A percentile compares a stretch with the other conserved stretches of the same genome.
Conservation (phyloP, 64 coral and sea anemone genomes). For the Stylophora pistillata region DNA sequence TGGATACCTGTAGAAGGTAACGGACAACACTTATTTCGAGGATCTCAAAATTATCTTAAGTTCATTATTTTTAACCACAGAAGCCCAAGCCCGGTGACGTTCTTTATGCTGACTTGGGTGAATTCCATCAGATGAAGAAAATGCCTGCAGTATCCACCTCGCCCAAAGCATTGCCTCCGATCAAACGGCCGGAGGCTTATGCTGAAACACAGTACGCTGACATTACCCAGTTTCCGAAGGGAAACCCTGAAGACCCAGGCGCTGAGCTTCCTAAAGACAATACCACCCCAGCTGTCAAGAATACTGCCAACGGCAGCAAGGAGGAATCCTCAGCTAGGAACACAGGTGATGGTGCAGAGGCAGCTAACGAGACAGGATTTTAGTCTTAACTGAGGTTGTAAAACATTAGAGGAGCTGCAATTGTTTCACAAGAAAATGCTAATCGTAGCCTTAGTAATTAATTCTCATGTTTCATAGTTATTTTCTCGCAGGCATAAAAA, state of each 20-base stretch:
- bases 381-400: too few relatives aligned
- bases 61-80: neutral
- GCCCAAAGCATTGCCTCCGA: neutral
- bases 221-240: conserved; percentile 38
- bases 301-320: neutral
- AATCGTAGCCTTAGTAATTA: neutral
- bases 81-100: conserved; percentile 37
- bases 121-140: conserved; percentile 4
- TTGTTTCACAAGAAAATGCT: neutral
- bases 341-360: neutral
- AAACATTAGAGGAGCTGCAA: neutral
- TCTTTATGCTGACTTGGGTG: conserved; percentile 48
- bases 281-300: neutral
- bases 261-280: neutral
- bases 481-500: neutral
- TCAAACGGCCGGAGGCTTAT: conserved; percentile 13
- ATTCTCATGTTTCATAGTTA: neutral
- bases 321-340: neutral
- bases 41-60: too few relatives aligned
- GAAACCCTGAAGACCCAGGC: neutral
- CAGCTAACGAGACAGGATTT: neutral
- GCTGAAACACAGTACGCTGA: conserved; percentile 41
- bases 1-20: too few relatives aligned
- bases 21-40: too few relatives aligned
- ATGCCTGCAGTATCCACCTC: neutral